A percentile compares a stretch with the other conserved stretches of the same genome.
Conservation (phyloP, 2,888 invertebrate genomes). For the Synanthedon tipuliformis region DNA sequence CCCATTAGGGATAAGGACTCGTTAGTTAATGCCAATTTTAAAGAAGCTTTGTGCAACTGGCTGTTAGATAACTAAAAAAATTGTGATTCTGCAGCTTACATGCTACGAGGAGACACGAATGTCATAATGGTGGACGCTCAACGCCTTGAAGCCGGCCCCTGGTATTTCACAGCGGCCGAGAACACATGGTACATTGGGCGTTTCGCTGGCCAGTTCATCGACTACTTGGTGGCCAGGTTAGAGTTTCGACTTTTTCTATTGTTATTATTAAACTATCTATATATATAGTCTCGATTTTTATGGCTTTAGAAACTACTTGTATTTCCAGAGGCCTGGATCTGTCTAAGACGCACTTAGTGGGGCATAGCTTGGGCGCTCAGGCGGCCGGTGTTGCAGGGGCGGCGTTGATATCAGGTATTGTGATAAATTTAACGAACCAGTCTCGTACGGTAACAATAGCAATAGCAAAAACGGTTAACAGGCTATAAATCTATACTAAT, state of each 20-base stretch:
- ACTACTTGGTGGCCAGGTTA: conserved; percentile 68
- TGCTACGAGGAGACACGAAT: conserved; percentile 70
- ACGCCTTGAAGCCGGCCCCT: conserved; percentile 71
- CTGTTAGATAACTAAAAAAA: too few species aligned
- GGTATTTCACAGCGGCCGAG: conserved; percentile 70
- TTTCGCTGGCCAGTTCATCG: conserved; percentile 69
- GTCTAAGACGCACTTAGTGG: conserved; percentile 69
- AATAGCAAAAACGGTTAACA: too few species aligned
- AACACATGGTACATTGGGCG: conserved; percentile 73
- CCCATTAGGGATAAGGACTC: too few species aligned
- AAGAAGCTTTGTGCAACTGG: too few species aligned
- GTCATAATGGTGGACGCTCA: conserved; percentile 71
- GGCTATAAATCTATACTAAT: too few species aligned
- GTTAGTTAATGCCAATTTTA: too few species aligned
- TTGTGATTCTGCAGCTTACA: conserved; percentile 50
- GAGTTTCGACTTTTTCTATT: not conserved
- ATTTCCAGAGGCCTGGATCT: conserved; percentile 59
- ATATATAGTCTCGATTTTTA: not conserved
- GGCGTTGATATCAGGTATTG: conserved; percentile 56
- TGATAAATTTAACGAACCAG: too few species aligned
- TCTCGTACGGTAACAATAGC: too few species aligned
- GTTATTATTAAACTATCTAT: too few species aligned
- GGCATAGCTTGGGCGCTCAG: conserved; percentile 74
- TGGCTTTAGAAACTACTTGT: not conserved
- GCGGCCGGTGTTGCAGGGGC: conserved; percentile 74